A percentile compares a stretch with the other conserved stretches of the same genome.
These are phyloP conservation scores for Pseudomyrmex concolor DNA, from an alignment of 1,140 invertebrate genomes.

Conservation along the genomic window DNA sequence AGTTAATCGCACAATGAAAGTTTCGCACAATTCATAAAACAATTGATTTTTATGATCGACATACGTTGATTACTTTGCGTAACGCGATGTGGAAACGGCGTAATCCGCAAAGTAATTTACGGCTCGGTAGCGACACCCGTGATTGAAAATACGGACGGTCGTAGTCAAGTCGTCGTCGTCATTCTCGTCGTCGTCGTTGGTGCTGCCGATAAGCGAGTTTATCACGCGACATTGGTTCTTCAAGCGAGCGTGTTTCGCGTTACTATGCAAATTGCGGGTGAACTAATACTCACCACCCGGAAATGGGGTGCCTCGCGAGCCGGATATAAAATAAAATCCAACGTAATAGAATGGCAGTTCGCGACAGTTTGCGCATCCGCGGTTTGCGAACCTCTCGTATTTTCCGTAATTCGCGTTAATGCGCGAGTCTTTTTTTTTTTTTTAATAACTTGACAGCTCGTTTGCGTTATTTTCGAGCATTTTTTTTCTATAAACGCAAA, in stretches of 20 bases:
- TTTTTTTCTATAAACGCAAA: not conserved
- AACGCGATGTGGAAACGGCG: not conserved
- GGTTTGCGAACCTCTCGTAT: not conserved
- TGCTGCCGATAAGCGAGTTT: slow-evolving; percentile 69
- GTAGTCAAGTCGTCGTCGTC: slow-evolving; percentile 31
- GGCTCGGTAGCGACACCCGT: not conserved
- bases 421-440: not conserved
- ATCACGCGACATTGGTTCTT: slow-evolving; percentile 77
- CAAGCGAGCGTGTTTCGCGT: slow-evolving; percentile 73
- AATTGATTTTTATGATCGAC: not conserved
- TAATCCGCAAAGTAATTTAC: slow-evolving; percentile 35
- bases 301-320: slow-evolving; percentile 76
- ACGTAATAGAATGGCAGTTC: slow-evolving; percentile 52
- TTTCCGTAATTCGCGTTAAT: no score
- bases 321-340: slow-evolving; percentile 80
- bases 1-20: not conserved
- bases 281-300: slow-evolving; percentile 78
- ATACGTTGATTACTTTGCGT: not conserved
- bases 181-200: slow-evolving; percentile 48
- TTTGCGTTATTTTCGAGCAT: no score
- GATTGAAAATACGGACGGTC: slow-evolving; percentile 59
- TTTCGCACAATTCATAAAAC: not conserved
- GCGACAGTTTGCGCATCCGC: slow-evolving; percentile 37
- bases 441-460: slow-evolving; percentile 7
- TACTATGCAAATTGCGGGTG: slow-evolving; percentile 80